Conservation (phyloP, 2,888 invertebrate genomes). For the Xylota segnis region DNA sequence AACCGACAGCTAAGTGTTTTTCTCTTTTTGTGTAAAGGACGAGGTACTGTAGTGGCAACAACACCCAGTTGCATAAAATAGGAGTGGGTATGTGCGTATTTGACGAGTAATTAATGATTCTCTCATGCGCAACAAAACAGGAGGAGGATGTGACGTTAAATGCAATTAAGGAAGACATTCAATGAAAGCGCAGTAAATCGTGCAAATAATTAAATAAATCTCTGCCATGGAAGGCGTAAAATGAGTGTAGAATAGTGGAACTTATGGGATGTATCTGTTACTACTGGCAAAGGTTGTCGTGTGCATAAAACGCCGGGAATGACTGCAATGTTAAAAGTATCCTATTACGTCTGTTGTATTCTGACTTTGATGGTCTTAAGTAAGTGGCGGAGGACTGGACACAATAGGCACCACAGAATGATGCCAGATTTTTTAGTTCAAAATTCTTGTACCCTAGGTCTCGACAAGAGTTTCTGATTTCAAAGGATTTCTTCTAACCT, state of each 20-base stretch:
- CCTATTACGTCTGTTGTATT: too few species aligned
- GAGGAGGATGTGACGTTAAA: background rate
- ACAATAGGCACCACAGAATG: too few species aligned
- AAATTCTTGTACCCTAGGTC: too few species aligned
- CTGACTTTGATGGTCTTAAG: too few species aligned
- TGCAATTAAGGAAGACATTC: conserved; percentile 29
- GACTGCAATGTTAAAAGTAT: too few species aligned
- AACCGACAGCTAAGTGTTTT: conserved; percentile 13
- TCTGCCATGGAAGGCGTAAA: background rate
- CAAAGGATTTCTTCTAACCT: too few species aligned
- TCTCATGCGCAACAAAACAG: conserved; percentile 5
- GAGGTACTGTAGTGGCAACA: background rate
- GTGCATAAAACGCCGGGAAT: too few species aligned
- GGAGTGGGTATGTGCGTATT: conserved; percentile 19
- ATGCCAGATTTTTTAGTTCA: too few species aligned
- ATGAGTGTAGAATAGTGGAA: background rate
- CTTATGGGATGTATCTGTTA: too few species aligned
- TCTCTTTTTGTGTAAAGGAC: background rate
- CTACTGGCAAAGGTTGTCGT: too few species aligned
- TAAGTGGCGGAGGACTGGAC: too few species aligned
- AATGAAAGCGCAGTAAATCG: conserved; percentile 5
- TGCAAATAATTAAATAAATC: background rate
- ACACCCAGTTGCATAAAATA: background rate
- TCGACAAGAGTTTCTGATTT: too few species aligned
- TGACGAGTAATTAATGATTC: conserved; percentile 30